Base-by-base conservation (phyloP, 2,888 invertebrate genomes). In the Ennomos erosarius region DNA sequence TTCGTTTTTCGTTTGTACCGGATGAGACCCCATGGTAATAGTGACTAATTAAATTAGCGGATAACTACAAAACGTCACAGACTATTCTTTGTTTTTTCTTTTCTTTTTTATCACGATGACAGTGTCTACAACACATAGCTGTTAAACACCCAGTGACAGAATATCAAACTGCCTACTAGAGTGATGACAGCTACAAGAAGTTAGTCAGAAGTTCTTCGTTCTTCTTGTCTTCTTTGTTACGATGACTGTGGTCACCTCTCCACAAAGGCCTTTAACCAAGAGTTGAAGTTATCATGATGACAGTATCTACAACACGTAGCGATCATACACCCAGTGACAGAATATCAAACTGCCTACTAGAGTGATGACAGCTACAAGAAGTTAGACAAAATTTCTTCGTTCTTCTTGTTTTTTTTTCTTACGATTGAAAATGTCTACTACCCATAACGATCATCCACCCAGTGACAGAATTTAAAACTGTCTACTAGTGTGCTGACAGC, bases 301-400 rank as follows among this genome's bases (percentile, higher is more conserved):
- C 8, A 52, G 9, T 37, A 33, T 53, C 53, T 42, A 10, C 8
- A 2, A 16, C 16, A 16, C 16, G 16, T 1, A 16, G 3, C 16
- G 1, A 16, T 16, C 16, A 59, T 26, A 46, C 51, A 55, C 54
- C 61, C 62, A 70, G 70, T 68, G 66, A 63, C 55, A 64, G 64
- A 63, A 61, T 60, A 34, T 16, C 8, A 11, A 53, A 65, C 60
- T 65, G 58, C 64, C 60, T 56, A 58, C 63, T 69, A 55, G 46
- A 57, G 45, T 42, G 48, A 46, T 69, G 60, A 62, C 37, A 56
- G 56, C 54, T 58, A 45, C 36, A 43, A 33, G 6, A 37, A 55
- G 26, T n/a, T 8, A 10, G 35, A 45, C 46, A 13, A 6, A 13
- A 10, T 4, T 36, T 47, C 10, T 13, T 38, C 1, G 35, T 12